These are phyloP conservation scores for Zaprionus lachaisei DNA, from an alignment of 1,140 invertebrate species.

Conservation along the genomic window DNA sequence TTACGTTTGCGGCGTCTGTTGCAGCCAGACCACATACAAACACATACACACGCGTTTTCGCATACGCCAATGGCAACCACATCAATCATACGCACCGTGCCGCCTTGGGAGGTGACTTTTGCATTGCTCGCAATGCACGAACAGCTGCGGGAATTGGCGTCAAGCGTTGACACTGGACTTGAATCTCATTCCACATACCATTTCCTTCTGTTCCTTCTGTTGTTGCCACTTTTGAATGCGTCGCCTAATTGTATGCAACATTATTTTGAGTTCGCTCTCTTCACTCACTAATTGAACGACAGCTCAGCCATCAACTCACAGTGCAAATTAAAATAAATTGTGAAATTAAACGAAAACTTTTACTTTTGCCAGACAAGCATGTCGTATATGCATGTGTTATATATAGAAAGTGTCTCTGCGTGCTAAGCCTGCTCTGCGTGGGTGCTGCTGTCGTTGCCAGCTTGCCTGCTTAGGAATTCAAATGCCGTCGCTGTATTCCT, in stretches of 20 bases:
- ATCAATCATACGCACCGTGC: conserved; percentile 80
- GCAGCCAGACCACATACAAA: conserved; percentile 24
- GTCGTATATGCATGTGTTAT: background rate
- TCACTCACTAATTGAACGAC: conserved; percentile 50
- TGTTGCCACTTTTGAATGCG: conserved; percentile 45
- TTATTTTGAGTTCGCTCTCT: conserved; percentile 59
- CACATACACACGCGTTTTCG: background rate
- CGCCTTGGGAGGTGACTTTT: conserved; percentile 44
- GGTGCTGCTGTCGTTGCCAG: conserved; percentile 18
- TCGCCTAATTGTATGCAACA: conserved; percentile 73
- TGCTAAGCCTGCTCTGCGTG: background rate
- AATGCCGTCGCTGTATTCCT: conserved; percentile 60
- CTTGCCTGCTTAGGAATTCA: conserved; percentile 73
- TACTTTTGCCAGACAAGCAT: conserved; percentile 59
- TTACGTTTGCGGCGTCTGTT: conserved; percentile 75
- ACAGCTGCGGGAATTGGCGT: conserved; percentile 36
- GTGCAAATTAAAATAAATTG: conserved; percentile 80
- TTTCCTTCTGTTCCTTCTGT: background rate
- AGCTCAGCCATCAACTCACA: conserved; percentile 19
- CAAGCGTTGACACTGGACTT: conserved; percentile 51
- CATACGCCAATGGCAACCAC: conserved; percentile 14
- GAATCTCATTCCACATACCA: conserved; percentile 16
- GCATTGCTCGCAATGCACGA: conserved; percentile 35
- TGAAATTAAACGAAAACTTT: conserved; percentile 78
- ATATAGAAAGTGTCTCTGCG: background rate